A percentile compares a stretch with the other conserved stretches of the same genome.
These are phyloP conservation scores for Florisuga fusca DNA, from an alignment of 2,797 vertebrate genomes.

Conservation along the genomic window DNA sequence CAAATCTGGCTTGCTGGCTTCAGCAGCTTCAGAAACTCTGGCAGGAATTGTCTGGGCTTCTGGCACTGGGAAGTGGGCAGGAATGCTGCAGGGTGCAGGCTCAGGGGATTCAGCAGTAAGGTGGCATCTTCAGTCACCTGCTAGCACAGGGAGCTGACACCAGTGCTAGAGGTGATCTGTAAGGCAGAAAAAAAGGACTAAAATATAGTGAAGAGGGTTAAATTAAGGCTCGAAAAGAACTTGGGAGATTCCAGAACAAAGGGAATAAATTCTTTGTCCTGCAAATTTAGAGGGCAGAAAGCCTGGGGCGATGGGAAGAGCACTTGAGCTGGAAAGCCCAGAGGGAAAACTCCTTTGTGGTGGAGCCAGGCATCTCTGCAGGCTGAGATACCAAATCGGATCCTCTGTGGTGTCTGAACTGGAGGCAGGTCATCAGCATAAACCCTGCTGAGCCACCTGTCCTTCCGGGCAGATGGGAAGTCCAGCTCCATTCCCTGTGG, in stretches of 20 bases:
- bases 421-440: background rate
- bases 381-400: background rate
- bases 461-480: background rate
- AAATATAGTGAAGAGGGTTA: background rate
- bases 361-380: background rate
- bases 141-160: too few species aligned
- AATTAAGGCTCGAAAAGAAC: background rate
- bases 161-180: background rate
- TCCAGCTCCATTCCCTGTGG: background rate
- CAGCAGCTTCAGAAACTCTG: background rate
- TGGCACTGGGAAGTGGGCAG: rapidly evolving
- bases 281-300: background rate
- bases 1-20: background rate
- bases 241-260: background rate
- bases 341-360: background rate
- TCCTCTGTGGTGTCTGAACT: background rate
- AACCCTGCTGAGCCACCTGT: background rate
- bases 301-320: background rate
- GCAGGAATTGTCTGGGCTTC: background rate
- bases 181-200: background rate
- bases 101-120: background rate
- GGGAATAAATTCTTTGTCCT: background rate
- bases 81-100: too few species aligned
- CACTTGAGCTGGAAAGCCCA: background rate
- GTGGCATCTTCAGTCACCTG: background rate